Percentiles rank a stretch among this genome's conserved stretches.
Conservation (phyloP, 1,140 invertebrate genomes). For the Bombus huntii region DNA sequence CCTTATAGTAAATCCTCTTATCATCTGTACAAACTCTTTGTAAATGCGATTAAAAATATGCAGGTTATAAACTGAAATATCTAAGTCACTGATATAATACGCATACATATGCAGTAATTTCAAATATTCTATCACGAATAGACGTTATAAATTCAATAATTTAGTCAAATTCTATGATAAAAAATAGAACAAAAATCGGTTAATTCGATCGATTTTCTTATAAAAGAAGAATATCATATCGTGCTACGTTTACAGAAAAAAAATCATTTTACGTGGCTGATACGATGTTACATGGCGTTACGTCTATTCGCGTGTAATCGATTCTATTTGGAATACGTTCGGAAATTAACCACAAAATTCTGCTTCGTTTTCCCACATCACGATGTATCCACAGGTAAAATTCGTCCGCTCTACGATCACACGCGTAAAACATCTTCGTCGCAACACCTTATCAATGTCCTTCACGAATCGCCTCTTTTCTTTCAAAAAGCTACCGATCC, state of each 20-base stretch:
- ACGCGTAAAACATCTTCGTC: background rate
- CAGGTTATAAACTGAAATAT: background rate
- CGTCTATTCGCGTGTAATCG: too few relatives aligned
- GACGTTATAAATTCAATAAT: background rate
- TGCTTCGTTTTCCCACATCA: too few relatives aligned
- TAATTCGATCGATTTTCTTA: too few relatives aligned
- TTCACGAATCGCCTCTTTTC: background rate
- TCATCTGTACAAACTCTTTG: too few relatives aligned
- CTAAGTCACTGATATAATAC: background rate
- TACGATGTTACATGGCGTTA: too few relatives aligned
- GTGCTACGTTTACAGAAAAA: too few relatives aligned
- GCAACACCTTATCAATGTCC: background rate
- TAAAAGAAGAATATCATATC: too few relatives aligned
- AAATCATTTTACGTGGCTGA: too few relatives aligned
- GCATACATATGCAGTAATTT: background rate
- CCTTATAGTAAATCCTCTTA: too few relatives aligned
- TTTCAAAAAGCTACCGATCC: background rate
- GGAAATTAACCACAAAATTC: too few relatives aligned
- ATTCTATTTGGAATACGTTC: too few relatives aligned
- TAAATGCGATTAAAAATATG: background rate
- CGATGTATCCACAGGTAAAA: too few relatives aligned
- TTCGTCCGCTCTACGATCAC: background rate
- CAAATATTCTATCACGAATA: background rate
- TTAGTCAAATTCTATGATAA: background rate
- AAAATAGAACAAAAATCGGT: background rate